Evolutionary conservation across 2,113 vertebrate genomes (phyloP), one percentile per base, ranked within the genome.

Genomic region (Scortum barcoo): DNA sequence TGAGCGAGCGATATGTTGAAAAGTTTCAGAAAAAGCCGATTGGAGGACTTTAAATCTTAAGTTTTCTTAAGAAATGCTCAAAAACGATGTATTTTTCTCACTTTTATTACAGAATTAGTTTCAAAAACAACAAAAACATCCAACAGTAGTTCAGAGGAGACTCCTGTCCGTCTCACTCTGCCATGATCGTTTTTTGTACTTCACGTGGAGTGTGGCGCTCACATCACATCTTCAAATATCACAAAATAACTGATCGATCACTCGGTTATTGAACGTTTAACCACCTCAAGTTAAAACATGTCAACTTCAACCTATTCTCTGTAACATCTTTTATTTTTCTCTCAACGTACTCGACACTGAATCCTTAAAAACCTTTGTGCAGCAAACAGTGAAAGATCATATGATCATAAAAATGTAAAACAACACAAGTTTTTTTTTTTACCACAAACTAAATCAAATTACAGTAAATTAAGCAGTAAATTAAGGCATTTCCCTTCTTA

Each of bases 91-190:
- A 13, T 57, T 3, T 65, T 80, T 58, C 14, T 62, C 24, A 0
- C 30, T 80, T 90, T 90, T 90, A 86, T 88, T 83, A 81, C 65
- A 86, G 70, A 85, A 78, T 72, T 40, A 30, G 33, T 38, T 73
- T 60, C 57, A 77, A 48, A 74, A 78, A 54, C 65, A 80, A 38
- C 33, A 67, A 69, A 50, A 58, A 65, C 40, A 54, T 14, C 22
- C 54, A 73, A 42, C 46, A 2, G 57, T 17, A 56, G 10, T 46
- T 78, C 46, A 75, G 33, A 10, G 0, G 36, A 78, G 5, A 2
- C 26, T 1, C 24, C 48, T 19, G 26, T 38, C 51, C 22, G 24
- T 36, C 56, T 57, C 3, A 13, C 22, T 53, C 51, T 9, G 57
- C 38, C 48, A 28, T 36, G 14, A 57, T 33, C 6, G n/a, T 7